Evolutionary conservation across 2,888 invertebrate genomes (phyloP).

Genomic region (Habroteleia sp.): DNA sequence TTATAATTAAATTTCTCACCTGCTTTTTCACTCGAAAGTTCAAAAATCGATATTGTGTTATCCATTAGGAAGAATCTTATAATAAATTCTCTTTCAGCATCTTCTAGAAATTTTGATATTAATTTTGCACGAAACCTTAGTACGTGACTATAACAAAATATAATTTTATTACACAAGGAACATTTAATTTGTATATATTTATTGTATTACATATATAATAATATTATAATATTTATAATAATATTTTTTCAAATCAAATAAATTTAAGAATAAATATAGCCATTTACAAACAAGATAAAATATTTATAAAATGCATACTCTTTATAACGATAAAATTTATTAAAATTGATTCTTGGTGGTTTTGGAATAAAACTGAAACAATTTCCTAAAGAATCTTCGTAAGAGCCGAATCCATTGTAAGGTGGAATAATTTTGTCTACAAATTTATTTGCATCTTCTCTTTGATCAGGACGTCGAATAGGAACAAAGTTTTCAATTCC

Average conservation of each 20-base stretch:
- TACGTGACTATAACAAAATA: conserved; percentile 86
- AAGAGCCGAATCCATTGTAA: conserved; percentile 94
- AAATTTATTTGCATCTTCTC: conserved; percentile 70
- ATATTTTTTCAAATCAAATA: background rate
- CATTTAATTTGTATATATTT: too few relatives aligned
- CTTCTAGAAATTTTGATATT: conserved; percentile 86
- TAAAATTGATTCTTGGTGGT: conserved; percentile 88
- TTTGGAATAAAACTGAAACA: conserved; percentile 91
- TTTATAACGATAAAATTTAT: conserved; percentile 91
- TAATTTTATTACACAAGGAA: conserved; percentile 14
- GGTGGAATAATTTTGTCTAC: conserved; percentile 84
- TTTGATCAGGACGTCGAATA: conserved; percentile 81
- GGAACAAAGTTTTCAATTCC: conserved; percentile 85
- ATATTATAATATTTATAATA: background rate
- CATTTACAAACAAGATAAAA: conserved; percentile 4
- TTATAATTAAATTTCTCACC: conserved; percentile 79
- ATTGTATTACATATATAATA: background rate
- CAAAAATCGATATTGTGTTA: conserved; percentile 92
- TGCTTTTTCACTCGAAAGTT: conserved; percentile 88
- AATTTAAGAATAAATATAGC: too few relatives aligned
- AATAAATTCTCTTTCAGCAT: conserved; percentile 87
- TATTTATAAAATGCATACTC: conserved; percentile 81
- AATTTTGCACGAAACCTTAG: conserved; percentile 90
- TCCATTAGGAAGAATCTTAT: conserved; percentile 91
- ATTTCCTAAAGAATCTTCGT: conserved; percentile 94